A percentile compares a stretch with the other conserved stretches of the same genome.
Conservation (phyloP, 2,797 vertebrate genomes). For the Cygnus olor region DNA sequence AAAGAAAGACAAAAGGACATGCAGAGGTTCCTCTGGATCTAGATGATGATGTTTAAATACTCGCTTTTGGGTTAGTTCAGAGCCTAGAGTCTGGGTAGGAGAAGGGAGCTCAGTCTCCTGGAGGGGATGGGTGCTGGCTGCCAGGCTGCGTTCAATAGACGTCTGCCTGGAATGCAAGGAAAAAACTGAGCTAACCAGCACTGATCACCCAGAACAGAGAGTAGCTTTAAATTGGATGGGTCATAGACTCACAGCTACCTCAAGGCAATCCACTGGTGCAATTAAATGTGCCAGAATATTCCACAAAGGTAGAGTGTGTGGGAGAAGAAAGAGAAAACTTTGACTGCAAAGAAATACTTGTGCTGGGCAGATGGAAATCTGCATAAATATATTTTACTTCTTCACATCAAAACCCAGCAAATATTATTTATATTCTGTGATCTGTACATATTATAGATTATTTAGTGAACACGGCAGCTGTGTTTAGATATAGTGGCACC, state of each 20-base stretch:
- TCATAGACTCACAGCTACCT: not conserved
- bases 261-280: not conserved
- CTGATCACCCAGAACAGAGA: not conserved
- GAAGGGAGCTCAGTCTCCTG: not conserved
- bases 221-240: not conserved
- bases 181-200: not conserved
- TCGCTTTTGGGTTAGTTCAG: not conserved
- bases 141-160: not conserved
- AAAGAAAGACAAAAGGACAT: not conserved
- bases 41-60: not conserved
- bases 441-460: not conserved
- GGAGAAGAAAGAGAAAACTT: not conserved
- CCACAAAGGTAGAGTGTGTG: not conserved
- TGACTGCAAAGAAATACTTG: not conserved
- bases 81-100: not conserved
- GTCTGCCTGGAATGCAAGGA: not conserved
- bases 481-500: conserved; percentile 8
- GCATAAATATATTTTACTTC: not conserved
- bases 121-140: not conserved
- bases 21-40: not conserved
- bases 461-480: not conserved
- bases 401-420: not conserved
- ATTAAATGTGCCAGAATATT: not conserved
- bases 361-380: not conserved
- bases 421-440: conserved; percentile 1